phyloP scores from a whole-genome alignment of 2,797 vertebrate genomes.

The Coendou prehensilis region DNA sequence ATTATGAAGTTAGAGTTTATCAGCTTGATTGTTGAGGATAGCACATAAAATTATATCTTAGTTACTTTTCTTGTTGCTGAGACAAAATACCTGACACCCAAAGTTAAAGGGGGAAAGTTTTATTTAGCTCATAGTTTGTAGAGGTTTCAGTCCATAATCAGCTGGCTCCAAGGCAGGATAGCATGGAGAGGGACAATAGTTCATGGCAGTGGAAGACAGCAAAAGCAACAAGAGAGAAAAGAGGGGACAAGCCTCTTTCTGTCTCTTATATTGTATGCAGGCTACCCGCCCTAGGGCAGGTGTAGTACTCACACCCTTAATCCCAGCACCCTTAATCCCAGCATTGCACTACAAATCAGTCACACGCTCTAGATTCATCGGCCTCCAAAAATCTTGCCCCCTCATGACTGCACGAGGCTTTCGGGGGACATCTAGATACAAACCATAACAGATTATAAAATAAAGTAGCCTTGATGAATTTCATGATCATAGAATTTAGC shows the following conservation, averaged over 20 bases:
- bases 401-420: neutral
- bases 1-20: constrained; percentile 12
- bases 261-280: neutral
- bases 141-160: too few species aligned
- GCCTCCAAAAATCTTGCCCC: neutral
- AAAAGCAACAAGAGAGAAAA: neutral
- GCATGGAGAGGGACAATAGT: neutral
- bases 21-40: neutral
- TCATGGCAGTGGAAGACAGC: neutral
- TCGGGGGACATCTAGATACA: neutral
- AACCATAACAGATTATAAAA: neutral
- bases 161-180: neutral
- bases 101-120: too few species aligned
- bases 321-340: neutral
- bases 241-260: neutral
- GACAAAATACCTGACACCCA: too few species aligned
- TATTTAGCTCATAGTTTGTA: too few species aligned
- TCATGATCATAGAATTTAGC: constrained; percentile 5
- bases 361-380: neutral
- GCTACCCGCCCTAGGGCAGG: too few species aligned
- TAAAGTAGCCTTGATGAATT: neutral
- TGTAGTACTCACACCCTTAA: neutral
- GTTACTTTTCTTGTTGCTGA: neutral
- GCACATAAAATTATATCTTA: neutral
- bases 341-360: neutral